Evolutionary conservation across 2,888 invertebrate genomes (phyloP), one percentile per base, ranked within the genome.

Genomic region (Torymus auratus): DNA sequence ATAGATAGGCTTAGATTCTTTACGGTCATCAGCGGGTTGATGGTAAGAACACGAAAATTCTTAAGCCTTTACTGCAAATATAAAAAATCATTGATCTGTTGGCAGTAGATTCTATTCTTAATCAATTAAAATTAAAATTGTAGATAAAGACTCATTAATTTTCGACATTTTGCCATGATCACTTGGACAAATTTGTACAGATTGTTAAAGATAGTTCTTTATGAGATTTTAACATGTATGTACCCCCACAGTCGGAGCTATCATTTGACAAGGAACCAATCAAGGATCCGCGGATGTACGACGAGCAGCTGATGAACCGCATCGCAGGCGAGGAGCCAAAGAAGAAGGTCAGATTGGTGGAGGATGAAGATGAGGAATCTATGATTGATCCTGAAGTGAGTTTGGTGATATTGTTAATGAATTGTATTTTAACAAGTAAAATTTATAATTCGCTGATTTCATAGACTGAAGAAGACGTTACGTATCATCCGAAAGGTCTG

Each of bases 221-320:
- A 20, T 14, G 52, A 74, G 77, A 65, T 82, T 82, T 79, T 82
- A 79, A 82, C 79, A 79, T 77, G 76, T 82, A 79, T 79, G 79
- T 82, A 82, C 82, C 79, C 62, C 78, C 41, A 67, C 20, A 80
- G 78, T 28, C 15, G 1, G 62, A 70, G 10, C 13, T 73, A n/a
- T 14, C 55, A 2, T 68, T 55, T 12, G 76, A 77, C 2, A 81
- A 79, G 41, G 79, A 76, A 23, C 75, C 78, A 0, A 17, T 83
- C 11, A 83, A 86, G n/a, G 88, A 89, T 75, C 87, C 88, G 0
- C 83, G 87, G 67, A 41, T 88, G 14, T 86, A 87, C 64, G 87
- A 86, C 2, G 87, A 88, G 62, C 85, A 84, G 55, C 82, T 80
- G 2, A 82, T 84, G 79, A 81, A 77, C 58, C 83, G 71, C 13